Evolutionary conservation across 2,113 vertebrate genomes (phyloP), one percentile per base, ranked within the genome.

Genomic region (Oophaga pumilio): DNA sequence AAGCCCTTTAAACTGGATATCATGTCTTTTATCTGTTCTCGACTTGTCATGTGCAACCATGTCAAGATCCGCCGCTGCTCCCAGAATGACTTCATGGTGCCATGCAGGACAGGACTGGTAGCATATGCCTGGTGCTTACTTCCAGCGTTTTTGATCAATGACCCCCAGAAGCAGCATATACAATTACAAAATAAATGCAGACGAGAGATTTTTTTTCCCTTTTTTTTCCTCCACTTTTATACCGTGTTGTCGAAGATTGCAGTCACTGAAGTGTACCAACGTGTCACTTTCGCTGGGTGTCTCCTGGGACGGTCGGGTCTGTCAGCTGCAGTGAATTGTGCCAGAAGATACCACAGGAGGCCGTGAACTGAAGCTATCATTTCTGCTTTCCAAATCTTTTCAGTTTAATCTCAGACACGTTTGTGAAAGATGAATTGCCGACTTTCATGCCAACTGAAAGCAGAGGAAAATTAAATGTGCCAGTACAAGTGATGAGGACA

Each of bases 351-450:
- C 74, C 59, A 50, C 74, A 56, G 56, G 74, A 85, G 85, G 85
- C 53, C 76, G n/a, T 33, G 76, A 68, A 68, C 85, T 33, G 60
- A 28, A 68, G 83, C 53, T 24, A 85, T 86, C 85, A 52, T 86
- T 68, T 68, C 59, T 78, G 85, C 60, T 86, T 78, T 43, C 59
- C 57, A 86, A 86, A 86, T 78, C 85, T 78, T 66, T 68, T 86
- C 85, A 64, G 57, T 86, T 64, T 78, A 86, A 62, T 78, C 76
- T 86, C 76, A 68, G 85, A 68, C 76, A 86, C 85, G 74, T 77
- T 85, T 77, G 76, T 86, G 60, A 86, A 66, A 86, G 85, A 86
- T 78, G 28, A 77, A 85, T 68, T 86, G 24, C 73, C 68, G 76
- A 33, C 85, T 79, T 68, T 68, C 56, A 79, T 78, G 73, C 69